Conservation (phyloP, 2,797 vertebrate genomes). For the Coracias cyanogaster region DNA sequence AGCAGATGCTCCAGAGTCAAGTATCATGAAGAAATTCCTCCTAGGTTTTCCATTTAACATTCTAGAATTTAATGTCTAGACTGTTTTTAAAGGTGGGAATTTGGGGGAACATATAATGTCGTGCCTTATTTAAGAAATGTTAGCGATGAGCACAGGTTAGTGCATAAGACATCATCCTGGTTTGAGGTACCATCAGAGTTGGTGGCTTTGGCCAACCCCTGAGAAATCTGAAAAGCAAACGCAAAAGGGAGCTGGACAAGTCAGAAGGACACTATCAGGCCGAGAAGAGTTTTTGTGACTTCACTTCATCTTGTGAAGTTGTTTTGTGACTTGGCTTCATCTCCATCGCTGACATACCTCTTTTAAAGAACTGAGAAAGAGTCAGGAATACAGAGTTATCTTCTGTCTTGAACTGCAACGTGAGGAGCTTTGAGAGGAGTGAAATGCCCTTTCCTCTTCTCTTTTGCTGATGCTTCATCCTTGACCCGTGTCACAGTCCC, state of each 20-base stretch:
- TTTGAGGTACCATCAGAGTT: background rate
- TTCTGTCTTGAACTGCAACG: background rate
- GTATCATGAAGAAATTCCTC: background rate
- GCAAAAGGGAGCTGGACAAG: background rate
- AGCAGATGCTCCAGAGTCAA: background rate
- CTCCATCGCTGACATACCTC: accelerated
- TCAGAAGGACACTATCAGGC: background rate
- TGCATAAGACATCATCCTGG: accelerated
- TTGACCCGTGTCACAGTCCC: background rate
- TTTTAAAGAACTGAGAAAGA: background rate
- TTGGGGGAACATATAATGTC: background rate
- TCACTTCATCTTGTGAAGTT: background rate
- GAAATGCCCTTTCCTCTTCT: background rate
- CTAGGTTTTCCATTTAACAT: background rate
- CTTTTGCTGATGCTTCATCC: background rate
- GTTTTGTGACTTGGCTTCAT: background rate
- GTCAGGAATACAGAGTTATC: background rate
- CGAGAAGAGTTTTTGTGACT: background rate
- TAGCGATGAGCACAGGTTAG: background rate
- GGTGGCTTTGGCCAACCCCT: background rate
- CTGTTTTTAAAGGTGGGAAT: background rate
- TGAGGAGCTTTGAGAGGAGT: background rate
- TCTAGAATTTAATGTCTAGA: background rate
- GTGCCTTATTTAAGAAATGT: background rate
- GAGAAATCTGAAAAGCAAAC: background rate